phyloP scores from a whole-genome alignment of 2,113 vertebrate genomes.

The Tursiops truncatus region DNA sequence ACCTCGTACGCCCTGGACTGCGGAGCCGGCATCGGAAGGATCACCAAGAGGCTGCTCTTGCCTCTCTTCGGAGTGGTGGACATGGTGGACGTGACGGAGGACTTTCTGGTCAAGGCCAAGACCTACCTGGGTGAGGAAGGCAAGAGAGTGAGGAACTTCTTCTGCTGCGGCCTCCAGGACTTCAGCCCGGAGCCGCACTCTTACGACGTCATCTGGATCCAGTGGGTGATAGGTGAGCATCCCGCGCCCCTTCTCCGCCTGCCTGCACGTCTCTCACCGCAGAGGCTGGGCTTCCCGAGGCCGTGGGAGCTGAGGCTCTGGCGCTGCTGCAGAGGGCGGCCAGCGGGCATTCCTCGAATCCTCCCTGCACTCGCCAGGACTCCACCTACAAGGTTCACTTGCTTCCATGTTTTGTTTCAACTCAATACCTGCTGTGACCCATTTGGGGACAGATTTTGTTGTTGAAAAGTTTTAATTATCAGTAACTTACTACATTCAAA shows the following conservation, averaged over 20 bases:
- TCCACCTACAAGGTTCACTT: background rate
- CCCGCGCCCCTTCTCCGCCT: fast-evolving
- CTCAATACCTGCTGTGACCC: background rate
- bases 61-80: conserved; percentile 94
- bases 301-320: fast-evolving
- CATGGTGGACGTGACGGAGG: conserved; percentile 96
- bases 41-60: conserved; percentile 94
- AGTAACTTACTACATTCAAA: background rate
- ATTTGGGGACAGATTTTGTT: background rate
- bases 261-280: fast-evolving
- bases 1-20: conserved; percentile 93
- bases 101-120: conserved; percentile 94
- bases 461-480: background rate
- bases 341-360: fast-evolving
- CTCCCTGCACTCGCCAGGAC: background rate
- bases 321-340: fast-evolving
- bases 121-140: conserved; percentile 93
- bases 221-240: conserved; percentile 97
- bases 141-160: conserved; percentile 91
- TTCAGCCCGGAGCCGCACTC: conserved; percentile 89
- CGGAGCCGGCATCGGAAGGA: conserved; percentile 94
- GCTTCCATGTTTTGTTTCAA: background rate
- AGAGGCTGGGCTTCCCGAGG: fast-evolving
- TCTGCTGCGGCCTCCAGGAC: conserved; percentile 95
- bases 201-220: conserved; percentile 98